Evolutionary conservation across 23 tunicate species (phyloP), one percentile per base, ranked within the genome.

Genomic region (Trididemnum clinides): DNA sequence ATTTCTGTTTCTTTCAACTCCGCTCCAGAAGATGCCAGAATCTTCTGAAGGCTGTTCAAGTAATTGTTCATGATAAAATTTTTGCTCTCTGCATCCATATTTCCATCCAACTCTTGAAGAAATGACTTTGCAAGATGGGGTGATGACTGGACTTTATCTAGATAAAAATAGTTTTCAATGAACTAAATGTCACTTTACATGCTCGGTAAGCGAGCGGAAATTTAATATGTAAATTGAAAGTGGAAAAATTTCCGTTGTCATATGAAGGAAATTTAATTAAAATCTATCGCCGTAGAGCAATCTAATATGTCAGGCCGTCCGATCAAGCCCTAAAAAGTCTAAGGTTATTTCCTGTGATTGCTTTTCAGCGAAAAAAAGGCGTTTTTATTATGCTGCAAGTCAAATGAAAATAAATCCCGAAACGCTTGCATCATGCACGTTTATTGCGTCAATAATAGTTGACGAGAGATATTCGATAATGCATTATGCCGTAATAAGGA

Each of bases 41-140:
- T 73, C 31, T 23, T 37, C 25, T 38, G 49, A 77, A 87, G 25
- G 69, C 90, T 92, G 72, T 81, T 82, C 64, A 92, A 63, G 58
- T 86, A 92, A 54, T 92, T 90, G 2, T 83, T 64, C 88, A 92
- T 33, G 70, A 92, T 82, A 74, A 37, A 38, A 69, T 77, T 92
- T 34, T 92, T 92, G 78, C 39, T 86, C 28, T 39, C 73, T 4
- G 84, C 57, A 3, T 57, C 81, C 29, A 34, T 0, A 1, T 44
- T 12, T 20, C 75, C 64, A 39, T 77, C 62, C 31, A 86, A 26
- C 21, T 49, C 77, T 29, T 77, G 66, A 4, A 77, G 90, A 6
- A 65, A 15, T n/a, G 79, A 29, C 64, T 86, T 70, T 66, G 64
- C 78, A 38, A 86, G 36, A 1, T 65, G 65, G 5, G 82, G 84